A percentile compares a stretch with the other conserved stretches of the same genome.
Conservation (phyloP, 2,888 invertebrate genomes). For the Acleris holmiana region DNA sequence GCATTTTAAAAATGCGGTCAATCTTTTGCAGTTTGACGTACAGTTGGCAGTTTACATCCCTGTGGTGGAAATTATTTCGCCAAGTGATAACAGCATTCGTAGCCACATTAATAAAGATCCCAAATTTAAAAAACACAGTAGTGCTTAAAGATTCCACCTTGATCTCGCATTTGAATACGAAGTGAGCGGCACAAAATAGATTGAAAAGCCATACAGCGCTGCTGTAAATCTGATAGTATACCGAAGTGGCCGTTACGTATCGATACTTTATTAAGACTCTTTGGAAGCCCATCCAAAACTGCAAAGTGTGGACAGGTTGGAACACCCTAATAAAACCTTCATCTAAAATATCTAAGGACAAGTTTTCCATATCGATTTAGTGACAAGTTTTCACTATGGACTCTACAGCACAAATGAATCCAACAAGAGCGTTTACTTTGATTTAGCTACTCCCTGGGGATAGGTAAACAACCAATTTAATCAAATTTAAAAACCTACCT, state of each 20-base stretch:
- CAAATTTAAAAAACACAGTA: conserved; percentile 51
- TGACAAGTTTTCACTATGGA: neutral
- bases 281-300: conserved; percentile 54
- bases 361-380: conserved; percentile 47
- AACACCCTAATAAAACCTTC: conserved; percentile 61
- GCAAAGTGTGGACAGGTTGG: conserved; percentile 51
- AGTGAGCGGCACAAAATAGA: conserved; percentile 43
- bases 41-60: conserved; percentile 49
- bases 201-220: conserved; percentile 50
- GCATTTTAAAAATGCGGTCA: conserved; percentile 55
- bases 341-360: conserved; percentile 59
- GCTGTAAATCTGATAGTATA: conserved; percentile 51
- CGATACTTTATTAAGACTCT: conserved; percentile 57
- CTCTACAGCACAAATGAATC: neutral
- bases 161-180: conserved; percentile 45
- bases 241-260: conserved; percentile 55
- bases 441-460: neutral
- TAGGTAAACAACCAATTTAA: neutral
- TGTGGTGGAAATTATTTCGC: conserved; percentile 47
- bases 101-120: conserved; percentile 46
- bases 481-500: neutral
- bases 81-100: conserved; percentile 47
- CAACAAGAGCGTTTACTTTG: neutral
- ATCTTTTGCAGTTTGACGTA: conserved; percentile 67
- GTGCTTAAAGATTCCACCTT: conserved; percentile 43